Conservation (phyloP, 2,113 vertebrate species). For the Muntiacus muntjak region DNA sequence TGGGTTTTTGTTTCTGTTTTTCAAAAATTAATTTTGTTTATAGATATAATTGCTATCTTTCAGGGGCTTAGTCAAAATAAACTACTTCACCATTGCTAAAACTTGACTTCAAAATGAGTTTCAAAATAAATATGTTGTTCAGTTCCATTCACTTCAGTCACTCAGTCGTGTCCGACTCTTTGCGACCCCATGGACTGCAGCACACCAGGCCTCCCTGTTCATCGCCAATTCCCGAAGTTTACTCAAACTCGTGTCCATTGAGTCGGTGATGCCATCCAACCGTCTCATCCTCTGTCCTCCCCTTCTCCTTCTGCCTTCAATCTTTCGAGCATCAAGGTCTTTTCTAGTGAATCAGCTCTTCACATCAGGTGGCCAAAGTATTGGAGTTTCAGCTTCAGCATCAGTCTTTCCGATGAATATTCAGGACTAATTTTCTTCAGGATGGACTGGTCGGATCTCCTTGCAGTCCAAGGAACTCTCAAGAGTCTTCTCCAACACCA, state of each 20-base stretch:
- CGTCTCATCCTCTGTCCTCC: rapidly evolving
- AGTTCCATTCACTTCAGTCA: not conserved
- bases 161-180: not conserved
- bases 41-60: not conserved
- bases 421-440: not conserved
- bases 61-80: not conserved
- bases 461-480: not conserved
- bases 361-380: not conserved
- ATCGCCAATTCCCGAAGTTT: rapidly evolving
- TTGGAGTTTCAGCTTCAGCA: not conserved
- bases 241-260: not conserved
- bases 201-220: not conserved
- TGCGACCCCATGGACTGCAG: not conserved
- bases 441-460: not conserved
- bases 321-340: not conserved
- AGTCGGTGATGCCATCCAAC: not conserved
- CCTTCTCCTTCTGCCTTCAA: not conserved
- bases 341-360: not conserved
- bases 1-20: not conserved
- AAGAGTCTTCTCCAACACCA: not conserved
- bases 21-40: not conserved
- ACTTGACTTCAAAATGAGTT: not conserved
- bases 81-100: not conserved
- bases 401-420: not conserved
- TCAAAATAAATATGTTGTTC: not conserved